Evolutionary conservation across 2,113 vertebrate species (phyloP).

Genomic region (Indicator indicator): DNA sequence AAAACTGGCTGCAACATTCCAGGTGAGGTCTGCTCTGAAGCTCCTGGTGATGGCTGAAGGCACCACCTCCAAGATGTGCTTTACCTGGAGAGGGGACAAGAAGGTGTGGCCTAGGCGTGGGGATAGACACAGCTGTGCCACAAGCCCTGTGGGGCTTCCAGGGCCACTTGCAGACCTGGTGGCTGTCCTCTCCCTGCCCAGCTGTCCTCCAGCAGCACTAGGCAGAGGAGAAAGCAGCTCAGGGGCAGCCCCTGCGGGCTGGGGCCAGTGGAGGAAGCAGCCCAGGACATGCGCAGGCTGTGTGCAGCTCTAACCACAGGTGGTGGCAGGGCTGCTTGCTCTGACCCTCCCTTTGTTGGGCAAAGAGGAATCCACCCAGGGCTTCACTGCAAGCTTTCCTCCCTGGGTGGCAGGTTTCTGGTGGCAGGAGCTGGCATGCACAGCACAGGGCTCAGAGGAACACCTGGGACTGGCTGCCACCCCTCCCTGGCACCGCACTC

Average conservation of each 20-base stretch:
- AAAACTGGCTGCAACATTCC: too few species aligned
- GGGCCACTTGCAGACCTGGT: not conserved
- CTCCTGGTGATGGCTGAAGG: not conserved
- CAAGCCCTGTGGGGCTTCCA: not conserved
- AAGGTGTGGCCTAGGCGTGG: not conserved
- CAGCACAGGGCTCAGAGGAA: not conserved
- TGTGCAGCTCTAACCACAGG: not conserved
- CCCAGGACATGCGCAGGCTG: fast-evolving
- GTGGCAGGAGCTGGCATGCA: fast-evolving
- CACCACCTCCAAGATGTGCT: not conserved
- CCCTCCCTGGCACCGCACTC: fast-evolving
- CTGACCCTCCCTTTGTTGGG: not conserved
- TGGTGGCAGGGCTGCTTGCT: fast-evolving
- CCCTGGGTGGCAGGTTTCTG: not conserved
- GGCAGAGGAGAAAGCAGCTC: not conserved
- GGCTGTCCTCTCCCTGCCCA: not conserved
- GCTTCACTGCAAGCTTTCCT: not conserved
- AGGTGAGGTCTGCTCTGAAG: not conserved
- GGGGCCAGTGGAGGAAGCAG: not conserved
- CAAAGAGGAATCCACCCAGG: not conserved
- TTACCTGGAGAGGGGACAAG: not conserved
- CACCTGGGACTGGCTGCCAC: fast-evolving
- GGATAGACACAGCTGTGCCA: not conserved
- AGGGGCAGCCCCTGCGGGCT: not conserved
- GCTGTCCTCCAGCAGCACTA: not conserved